Evolutionary conservation across 53 echinoderm and acorn worm species (phyloP), one percentile per base, ranked within the genome.

Genomic region (Holothuria scabra): DNA sequence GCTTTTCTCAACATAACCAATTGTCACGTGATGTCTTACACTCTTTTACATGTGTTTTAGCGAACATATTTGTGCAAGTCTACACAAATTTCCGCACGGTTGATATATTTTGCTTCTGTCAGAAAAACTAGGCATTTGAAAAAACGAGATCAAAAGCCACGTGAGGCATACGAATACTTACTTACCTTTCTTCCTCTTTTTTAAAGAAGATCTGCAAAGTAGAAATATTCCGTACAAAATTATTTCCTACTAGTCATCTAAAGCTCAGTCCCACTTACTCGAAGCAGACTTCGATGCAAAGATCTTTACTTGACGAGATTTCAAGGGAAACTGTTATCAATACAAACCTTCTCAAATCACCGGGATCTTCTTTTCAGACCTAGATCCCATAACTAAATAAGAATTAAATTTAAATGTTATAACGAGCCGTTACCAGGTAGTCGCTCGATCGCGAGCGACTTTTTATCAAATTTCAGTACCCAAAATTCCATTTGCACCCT

Each of bases 401-500:
- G 82, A 78, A 78, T 78, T 78, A 78, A 78, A 78, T 78, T 78
- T 78, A 78, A 78, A 78, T 56, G 56, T 49, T 78, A 78, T 78
- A 78, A 78, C 56, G 78, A 78, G 78, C 58, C 23, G 78, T 78
- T 78, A 78, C 62, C 82, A 21, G 34, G 82, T 81, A 46, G 24
- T 62, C 62, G 44, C 62, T 81, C 82, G 82, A 81, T 81, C 82
- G 82, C 78, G 65, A 64, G 82, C 62, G 65, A 81, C 62, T 81
- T 81, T 81, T 64, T 81, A 81, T 81, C 82, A 81, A 81, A 81
- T 81, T 81, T 81, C 37, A 20, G 82, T 62, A 81, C 82, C 82
- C 64, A 23, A 81, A 81, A 81, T 81, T 81, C 82, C 46, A 81
- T 81, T 81, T 81, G 46, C 82, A 63, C 82, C 82, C 82, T 81